These are phyloP conservation scores for Balearica regulorum DNA, from an alignment of 2,797 vertebrate species.

Conservation along the genomic window DNA sequence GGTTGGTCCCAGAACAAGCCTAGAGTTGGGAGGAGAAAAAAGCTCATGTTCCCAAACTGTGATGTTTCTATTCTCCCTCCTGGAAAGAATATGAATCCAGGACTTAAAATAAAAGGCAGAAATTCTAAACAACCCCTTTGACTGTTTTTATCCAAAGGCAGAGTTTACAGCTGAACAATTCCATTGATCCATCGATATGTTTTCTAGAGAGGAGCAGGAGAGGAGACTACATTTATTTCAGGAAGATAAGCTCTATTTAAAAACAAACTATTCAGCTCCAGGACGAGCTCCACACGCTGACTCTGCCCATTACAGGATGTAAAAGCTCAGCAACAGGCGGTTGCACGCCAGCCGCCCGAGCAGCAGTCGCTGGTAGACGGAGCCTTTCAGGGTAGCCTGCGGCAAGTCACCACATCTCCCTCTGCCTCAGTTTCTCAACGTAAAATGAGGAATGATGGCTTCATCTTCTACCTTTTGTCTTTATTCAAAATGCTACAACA, in stretches of 20 bases:
- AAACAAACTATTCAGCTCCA: background rate
- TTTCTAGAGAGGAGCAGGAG: background rate
- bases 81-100: conserved; percentile 28
- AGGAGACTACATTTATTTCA: background rate
- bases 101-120: conserved; percentile 37
- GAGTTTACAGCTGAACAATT: conserved; percentile 19
- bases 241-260: background rate
- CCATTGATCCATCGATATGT: background rate
- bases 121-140: conserved; percentile 17
- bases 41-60: background rate
- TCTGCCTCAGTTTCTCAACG: background rate
- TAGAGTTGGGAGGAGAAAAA: background rate
- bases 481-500: background rate
- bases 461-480: background rate
- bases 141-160: conserved; percentile 27
- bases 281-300: background rate
- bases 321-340: background rate
- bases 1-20: background rate
- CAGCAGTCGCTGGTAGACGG: background rate
- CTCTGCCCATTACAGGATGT: background rate
- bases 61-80: background rate
- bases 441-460: background rate
- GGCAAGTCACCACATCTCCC: background rate
- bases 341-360: rapidly evolving
- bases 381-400: background rate